Conservation (phyloP, 2,113 vertebrate genomes). For the Carassius carassius region DNA sequence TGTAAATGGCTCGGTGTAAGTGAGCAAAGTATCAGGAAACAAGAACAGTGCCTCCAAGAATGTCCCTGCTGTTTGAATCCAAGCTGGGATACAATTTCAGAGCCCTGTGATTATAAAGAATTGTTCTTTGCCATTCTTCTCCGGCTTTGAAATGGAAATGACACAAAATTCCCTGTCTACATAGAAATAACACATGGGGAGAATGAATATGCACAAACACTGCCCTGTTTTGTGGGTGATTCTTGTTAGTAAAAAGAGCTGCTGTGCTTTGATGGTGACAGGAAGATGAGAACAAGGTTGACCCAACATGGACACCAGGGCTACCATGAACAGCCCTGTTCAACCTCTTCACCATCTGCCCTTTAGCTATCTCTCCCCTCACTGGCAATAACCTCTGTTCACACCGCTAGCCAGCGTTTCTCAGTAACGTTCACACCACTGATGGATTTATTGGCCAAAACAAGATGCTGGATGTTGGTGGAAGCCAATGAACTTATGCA, state of each 20-base stretch:
- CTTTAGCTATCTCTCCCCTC: slow-evolving; percentile 1
- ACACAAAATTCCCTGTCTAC: neutral
- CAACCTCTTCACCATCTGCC: slow-evolving; percentile 33
- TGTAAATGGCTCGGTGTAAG: slow-evolving; percentile 10
- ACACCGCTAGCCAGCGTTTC: neutral
- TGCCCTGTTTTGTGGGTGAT: neutral
- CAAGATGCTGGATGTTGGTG: neutral
- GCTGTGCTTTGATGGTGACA: neutral
- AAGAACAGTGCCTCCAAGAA: slow-evolving; percentile 13
- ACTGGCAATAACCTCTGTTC: slow-evolving; percentile 25
- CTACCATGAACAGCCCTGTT: too few species aligned
- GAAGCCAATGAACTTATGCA: neutral
- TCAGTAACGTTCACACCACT: neutral
- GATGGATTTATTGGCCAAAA: neutral
- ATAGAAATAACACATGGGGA: slow-evolving; percentile 41
- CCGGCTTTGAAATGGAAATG: slow-evolving; percentile 13
- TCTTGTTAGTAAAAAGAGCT: slow-evolving; percentile 1
- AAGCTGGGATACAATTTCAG: slow-evolving; percentile 23
- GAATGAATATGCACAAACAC: slow-evolving; percentile 46
- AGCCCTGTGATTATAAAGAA: slow-evolving; percentile 21
- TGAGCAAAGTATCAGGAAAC: neutral
- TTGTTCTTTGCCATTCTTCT: slow-evolving; percentile 11
- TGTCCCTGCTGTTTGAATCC: neutral
- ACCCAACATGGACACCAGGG: neutral
- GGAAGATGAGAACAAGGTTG: slow-evolving; percentile 34